Conservation (phyloP, 2,113 vertebrate species). For the Nansenia antarctica region DNA sequence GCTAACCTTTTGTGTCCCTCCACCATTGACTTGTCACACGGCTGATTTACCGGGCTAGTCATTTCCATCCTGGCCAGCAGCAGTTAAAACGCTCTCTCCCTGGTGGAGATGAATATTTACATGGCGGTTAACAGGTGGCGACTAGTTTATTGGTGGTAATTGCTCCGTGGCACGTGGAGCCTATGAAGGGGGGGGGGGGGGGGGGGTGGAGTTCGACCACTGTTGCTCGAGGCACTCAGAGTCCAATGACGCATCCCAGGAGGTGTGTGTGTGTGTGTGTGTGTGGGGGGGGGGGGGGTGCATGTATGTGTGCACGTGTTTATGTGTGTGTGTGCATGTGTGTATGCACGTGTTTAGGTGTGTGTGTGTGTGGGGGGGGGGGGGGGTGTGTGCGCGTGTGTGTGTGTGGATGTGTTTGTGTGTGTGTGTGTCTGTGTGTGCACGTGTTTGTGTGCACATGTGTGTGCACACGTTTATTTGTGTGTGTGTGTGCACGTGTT, state of each 20-base stretch:
- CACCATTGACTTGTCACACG: slow-evolving; percentile 85
- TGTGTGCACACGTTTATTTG: background rate
- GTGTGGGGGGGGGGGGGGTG: slow-evolving; percentile 6
- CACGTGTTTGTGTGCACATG: background rate
- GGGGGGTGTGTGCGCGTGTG: background rate
- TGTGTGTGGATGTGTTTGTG: slow-evolving; percentile 11
- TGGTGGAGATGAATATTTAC: slow-evolving; percentile 95
- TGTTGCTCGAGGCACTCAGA: slow-evolving; percentile 35
- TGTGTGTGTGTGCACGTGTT: background rate
- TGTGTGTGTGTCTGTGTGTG: slow-evolving; percentile 7
- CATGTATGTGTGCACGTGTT: slow-evolving; percentile 10
- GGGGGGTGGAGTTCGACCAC: slow-evolving; percentile 72
- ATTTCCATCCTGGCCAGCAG: slow-evolving; percentile 78
- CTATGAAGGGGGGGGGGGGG: too few relatives aligned
- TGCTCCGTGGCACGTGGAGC: slow-evolving; percentile 86
- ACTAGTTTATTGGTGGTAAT: slow-evolving; percentile 97
- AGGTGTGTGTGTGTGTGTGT: slow-evolving; percentile 2
- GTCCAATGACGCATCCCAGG: slow-evolving; percentile 38
- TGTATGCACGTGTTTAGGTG: background rate
- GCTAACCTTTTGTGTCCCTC: slow-evolving; percentile 44
- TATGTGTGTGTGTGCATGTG: slow-evolving; percentile 16
- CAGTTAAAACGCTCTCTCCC: slow-evolving; percentile 82
- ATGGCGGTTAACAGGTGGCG: slow-evolving; percentile 97
- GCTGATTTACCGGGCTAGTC: slow-evolving; percentile 88
- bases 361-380: background rate